Conservation (phyloP, 1,140 invertebrate genomes). For the Campoletis sonorensis region DNA sequence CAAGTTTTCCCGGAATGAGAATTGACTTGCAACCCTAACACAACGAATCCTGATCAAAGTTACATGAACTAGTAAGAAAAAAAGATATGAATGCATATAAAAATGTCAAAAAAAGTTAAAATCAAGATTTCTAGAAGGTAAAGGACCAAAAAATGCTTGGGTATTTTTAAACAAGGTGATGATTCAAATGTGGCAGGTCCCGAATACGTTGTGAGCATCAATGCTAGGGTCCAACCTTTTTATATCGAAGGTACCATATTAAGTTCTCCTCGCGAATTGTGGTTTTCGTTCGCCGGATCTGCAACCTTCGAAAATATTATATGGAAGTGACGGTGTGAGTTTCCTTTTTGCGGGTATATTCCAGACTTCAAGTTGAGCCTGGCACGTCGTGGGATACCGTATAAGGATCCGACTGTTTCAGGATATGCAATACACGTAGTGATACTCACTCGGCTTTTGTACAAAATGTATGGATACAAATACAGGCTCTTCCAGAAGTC, state of each 20-base stretch:
- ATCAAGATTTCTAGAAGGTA: not conserved
- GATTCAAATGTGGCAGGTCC: not conserved
- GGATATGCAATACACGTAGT: not conserved
- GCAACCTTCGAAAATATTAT: constrained; percentile 11
- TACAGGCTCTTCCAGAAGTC: too few species aligned
- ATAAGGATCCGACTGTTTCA: constrained; percentile 56
- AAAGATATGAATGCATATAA: too few species aligned
- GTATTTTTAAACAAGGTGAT: not conserved
- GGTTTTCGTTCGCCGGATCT: constrained; percentile 4
- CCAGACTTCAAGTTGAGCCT: constrained; percentile 28
- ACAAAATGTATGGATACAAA: not conserved
- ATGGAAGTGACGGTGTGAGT: constrained; percentile 29
- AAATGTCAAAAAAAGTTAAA: too few species aligned
- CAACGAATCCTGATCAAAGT: too few species aligned
- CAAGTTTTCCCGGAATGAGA: too few species aligned
- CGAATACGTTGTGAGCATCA: not conserved
- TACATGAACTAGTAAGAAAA: too few species aligned
- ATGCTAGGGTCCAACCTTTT: not conserved
- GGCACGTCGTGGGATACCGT: constrained; percentile 48
- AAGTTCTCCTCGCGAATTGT: not conserved
- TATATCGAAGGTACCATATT: constrained; percentile 5
- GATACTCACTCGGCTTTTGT: not conserved
- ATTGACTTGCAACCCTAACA: too few species aligned
- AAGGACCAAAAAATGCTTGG: not conserved
- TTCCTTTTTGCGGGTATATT: constrained; percentile 55